Evolutionary conservation across 1,140 invertebrate genomes (phyloP).

Genomic region (Diprion similis): DNA sequence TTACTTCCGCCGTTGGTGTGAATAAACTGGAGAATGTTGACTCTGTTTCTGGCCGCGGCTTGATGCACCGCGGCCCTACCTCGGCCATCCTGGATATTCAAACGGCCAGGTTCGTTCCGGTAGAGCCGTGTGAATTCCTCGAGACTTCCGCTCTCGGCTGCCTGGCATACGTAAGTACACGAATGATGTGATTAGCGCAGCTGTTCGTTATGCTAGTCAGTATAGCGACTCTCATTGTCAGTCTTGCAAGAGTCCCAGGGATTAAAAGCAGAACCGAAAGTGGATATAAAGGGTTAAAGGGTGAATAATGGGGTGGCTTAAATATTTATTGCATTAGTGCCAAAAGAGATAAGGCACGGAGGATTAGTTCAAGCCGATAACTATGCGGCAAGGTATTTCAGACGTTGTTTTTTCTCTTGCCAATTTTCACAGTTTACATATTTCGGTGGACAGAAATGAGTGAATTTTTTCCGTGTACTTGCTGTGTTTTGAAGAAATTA

Average conservation of each 20-base stretch:
- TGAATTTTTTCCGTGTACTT: not conserved
- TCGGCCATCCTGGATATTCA: slow-evolving; percentile 72
- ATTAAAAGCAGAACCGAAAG: no score
- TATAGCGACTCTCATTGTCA: no score
- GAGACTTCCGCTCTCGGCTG: slow-evolving; percentile 81
- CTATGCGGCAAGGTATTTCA: no score
- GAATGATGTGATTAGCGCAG: no score
- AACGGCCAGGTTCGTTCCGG: slow-evolving; percentile 70
- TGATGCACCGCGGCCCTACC: slow-evolving; percentile 80
- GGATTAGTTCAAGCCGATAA: no score
- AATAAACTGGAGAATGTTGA: slow-evolving; percentile 79
- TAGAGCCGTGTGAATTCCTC: slow-evolving; percentile 79
- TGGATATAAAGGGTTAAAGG: no score
- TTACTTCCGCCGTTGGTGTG: slow-evolving; percentile 74
- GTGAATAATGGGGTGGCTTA: no score
- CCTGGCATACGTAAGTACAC: slow-evolving; percentile 61
- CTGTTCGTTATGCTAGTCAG: no score
- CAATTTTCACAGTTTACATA: not conserved
- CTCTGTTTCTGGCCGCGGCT: slow-evolving; percentile 77
- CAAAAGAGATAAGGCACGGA: no score
- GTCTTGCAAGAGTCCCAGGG: no score
- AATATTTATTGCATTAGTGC: no score
- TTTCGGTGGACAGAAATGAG: not conserved
- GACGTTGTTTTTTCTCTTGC: not conserved
- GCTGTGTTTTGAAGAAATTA: not conserved